Evolutionary conservation across 35 echinoderm and acorn worm genomes (phyloP).

Genomic region (Patiria miniata): DNA sequence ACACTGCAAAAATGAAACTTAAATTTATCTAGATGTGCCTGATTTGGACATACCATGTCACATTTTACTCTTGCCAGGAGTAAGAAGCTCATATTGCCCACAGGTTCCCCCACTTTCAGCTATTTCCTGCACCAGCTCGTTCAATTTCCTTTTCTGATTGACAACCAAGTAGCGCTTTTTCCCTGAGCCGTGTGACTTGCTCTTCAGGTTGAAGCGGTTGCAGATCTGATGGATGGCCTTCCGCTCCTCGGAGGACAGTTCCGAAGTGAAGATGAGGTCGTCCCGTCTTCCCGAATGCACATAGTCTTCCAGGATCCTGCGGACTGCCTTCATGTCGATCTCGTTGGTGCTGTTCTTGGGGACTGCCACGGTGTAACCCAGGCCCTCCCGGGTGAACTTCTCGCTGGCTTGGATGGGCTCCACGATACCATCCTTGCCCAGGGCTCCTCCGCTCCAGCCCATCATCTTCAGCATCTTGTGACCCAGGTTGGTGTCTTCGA

Average conservation of each 20-base stretch:
- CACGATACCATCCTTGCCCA: conserved; percentile 45
- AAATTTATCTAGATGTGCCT: too few relatives aligned
- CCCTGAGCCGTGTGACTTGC: conserved; percentile 28
- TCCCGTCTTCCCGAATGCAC: conserved; percentile 14
- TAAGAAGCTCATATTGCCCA: conserved; percentile 42
- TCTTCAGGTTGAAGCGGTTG: conserved; percentile 41
- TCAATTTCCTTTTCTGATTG: conserved; percentile 18
- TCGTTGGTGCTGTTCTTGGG: conserved; percentile 12
- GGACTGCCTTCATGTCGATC: conserved; percentile 10
- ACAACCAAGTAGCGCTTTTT: conserved; percentile 27
- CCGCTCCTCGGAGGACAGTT: conserved; percentile 31
- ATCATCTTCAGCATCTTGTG: conserved; percentile 62
- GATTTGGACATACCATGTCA: too few relatives aligned
- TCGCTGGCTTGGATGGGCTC: conserved; percentile 43
- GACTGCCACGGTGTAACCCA: conserved; percentile 9
- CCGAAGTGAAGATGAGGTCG: conserved; percentile 35
- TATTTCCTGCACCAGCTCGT: conserved; percentile 32
- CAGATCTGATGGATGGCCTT: conserved; percentile 18
- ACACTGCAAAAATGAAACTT: too few relatives aligned
- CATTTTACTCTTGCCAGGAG: background rate
- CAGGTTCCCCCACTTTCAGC: conserved; percentile 34
- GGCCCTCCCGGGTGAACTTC: conserved; percentile 15
- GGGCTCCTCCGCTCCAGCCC: conserved; percentile 59
- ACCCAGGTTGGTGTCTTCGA: conserved; percentile 22
- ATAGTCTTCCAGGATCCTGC: conserved; percentile 34